phyloP scores from a whole-genome alignment of 2,888 invertebrate genomes.

The Drosophila mercatorum region DNA sequence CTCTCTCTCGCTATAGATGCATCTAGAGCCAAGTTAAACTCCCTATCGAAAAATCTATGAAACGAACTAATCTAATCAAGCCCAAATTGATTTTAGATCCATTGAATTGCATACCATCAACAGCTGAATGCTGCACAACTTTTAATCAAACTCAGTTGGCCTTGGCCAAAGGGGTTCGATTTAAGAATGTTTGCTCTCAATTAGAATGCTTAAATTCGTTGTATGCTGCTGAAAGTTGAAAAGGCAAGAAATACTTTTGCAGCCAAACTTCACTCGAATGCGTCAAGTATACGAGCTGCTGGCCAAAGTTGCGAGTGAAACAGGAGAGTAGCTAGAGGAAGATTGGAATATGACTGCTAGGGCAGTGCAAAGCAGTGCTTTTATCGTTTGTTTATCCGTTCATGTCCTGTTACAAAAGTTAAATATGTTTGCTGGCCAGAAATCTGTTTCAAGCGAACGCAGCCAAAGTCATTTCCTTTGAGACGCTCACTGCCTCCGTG shows the following conservation, averaged over 20 bases:
- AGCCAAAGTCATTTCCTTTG: constrained; percentile 44
- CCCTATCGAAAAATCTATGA: too few relatives aligned
- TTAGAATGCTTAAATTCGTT: constrained; percentile 34
- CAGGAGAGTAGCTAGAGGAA: constrained; percentile 3
- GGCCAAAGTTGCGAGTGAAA: constrained; percentile 32
- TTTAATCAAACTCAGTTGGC: not conserved
- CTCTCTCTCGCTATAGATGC: too few relatives aligned
- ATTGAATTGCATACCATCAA: not conserved
- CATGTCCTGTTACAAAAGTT: constrained; percentile 42
- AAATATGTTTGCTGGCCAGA: constrained; percentile 31
- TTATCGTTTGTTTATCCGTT: constrained; percentile 26
- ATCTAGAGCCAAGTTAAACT: too few relatives aligned
- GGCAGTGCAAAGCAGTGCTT: constrained; percentile 6
- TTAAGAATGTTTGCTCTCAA: constrained; percentile 23
- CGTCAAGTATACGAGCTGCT: constrained; percentile 36
- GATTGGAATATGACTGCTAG: constrained; percentile 7
- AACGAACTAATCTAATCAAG: too few relatives aligned
- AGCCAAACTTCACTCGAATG: constrained; percentile 25
- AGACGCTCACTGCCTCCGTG: constrained; percentile 13
- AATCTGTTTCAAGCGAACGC: constrained; percentile 17
- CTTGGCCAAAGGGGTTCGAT: not conserved
- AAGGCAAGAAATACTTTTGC: constrained; percentile 5
- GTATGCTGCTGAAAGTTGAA: constrained; percentile 10
- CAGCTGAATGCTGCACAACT: not conserved
- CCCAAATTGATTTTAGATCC: not conserved